Base-by-base conservation (phyloP, 2,888 invertebrate species). In the Diploptera punctata region DNA sequence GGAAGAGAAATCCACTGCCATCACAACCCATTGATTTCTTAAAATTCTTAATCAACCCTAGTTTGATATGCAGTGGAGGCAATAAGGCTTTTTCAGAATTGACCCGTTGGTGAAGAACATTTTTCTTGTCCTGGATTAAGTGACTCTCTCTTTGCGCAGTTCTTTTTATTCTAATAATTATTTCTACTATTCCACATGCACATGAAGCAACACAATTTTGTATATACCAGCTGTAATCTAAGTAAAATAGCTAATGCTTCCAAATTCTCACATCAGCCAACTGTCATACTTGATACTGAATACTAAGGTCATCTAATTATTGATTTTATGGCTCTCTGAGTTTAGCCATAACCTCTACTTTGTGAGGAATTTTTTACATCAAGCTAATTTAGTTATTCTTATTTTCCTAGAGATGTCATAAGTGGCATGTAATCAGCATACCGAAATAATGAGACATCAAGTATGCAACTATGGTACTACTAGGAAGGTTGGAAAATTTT, bases 1-100 rank as follows among this genome's bases (percentile, higher is more conserved):
- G 49, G 49, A 49, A 49, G 16, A n/a, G 49, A 49, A 49, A n/a
- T 49, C 4, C 49, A 49, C 18, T 18, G 9, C 49, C 7, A n/a
- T n/a, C 4, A 3, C 19, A n/a, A 38, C 19, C 24, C n/a, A 19
- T 62, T 2, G 19, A 1, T 2, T 13, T 62, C 62, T 10, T 38
- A 38, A 33, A 9, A 9, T 62, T 62, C 38, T 62, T 62, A 62
- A 62, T 33, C 62, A 1, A 43, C 19, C 60, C 60, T 24, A 60
- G 13, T 60, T 60, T 60, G 60, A 60, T 60, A 24, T 60, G 29
- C 13, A 60, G 33, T 33, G 31, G 43, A 62, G 62, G 19, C 31
- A 62, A 62, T 19, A 38, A 4, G 10, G 33, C 16, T 5, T 62
- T 62, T 1, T 62, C 38, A n/a, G 62, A 13, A 38, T 19, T 38